Conservation (phyloP, 2,888 invertebrate genomes). For the Venusia cambrica region DNA sequence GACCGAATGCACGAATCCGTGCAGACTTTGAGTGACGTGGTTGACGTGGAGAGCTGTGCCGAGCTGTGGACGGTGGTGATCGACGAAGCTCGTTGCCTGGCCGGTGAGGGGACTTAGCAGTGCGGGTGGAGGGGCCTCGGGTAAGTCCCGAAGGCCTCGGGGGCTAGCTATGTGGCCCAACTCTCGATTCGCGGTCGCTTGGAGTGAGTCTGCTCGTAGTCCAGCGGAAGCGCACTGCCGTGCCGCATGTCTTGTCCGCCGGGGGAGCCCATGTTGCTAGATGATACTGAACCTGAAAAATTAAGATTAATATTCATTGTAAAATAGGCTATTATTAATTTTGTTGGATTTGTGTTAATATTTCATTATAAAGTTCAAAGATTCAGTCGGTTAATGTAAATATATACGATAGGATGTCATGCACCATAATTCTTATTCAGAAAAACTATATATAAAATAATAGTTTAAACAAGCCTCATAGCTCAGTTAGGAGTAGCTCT, state of each 20-base stretch:
- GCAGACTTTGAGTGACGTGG: conserved; percentile 51
- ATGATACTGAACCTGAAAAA: conserved; percentile 91
- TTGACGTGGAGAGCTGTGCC: conserved; percentile 26
- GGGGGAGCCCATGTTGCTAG: conserved; percentile 91
- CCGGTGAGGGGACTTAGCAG: conserved; percentile 57
- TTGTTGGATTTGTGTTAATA: too few relatives aligned
- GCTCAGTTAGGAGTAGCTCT: too few relatives aligned
- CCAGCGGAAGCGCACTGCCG: conserved; percentile 61
- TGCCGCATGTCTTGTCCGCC: conserved; percentile 79
- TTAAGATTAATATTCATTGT: too few relatives aligned
- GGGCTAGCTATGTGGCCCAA: conserved; percentile 92
- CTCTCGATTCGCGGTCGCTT: conserved; percentile 95
- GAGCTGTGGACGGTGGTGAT: conserved; percentile 38
- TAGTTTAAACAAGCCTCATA: too few relatives aligned
- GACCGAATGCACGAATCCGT: conserved; percentile 60
- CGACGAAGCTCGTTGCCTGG: conserved; percentile 52
- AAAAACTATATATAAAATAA: not conserved
- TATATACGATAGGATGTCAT: too few relatives aligned
- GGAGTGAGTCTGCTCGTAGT: conserved; percentile 82
- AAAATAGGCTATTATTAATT: too few relatives aligned
- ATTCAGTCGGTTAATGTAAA: too few relatives aligned
- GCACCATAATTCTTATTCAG: too few relatives aligned
- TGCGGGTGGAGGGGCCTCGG: conserved; percentile 77
- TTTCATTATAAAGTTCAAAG: too few relatives aligned
- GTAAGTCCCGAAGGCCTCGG: conserved; percentile 74